Evolutionary conservation across 2,113 vertebrate species (phyloP).

Genomic region (Macaca mulatta): DNA sequence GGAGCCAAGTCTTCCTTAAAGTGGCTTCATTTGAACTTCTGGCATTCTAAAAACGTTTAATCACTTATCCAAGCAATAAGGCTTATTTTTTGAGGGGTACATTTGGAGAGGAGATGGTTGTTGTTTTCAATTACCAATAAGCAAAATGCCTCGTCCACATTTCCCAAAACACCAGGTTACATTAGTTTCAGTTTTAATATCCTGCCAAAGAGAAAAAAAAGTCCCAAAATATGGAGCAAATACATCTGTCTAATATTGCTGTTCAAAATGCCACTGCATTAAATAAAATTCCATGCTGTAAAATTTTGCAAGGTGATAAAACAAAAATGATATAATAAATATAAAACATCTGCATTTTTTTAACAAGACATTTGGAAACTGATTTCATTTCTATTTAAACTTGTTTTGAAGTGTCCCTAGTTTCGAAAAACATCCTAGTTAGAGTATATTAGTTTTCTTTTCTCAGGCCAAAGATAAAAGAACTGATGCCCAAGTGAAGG

Average conservation of each 20-base stretch:
- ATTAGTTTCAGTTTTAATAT: slow-evolving; percentile 86
- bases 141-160: slow-evolving; percentile 79
- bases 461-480: slow-evolving; percentile 81
- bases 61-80: slow-evolving; percentile 75
- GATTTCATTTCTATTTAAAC: slow-evolving; percentile 86
- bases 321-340: slow-evolving; percentile 87
- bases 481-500: slow-evolving; percentile 72
- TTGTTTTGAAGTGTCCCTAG: slow-evolving; percentile 84
- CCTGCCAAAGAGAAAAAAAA: slow-evolving; percentile 78
- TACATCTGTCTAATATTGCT: slow-evolving; percentile 86
- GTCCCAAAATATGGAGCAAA: slow-evolving; percentile 79
- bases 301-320: slow-evolving; percentile 88
- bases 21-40: slow-evolving; percentile 65
- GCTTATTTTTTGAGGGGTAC: neutral
- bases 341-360: slow-evolving; percentile 87
- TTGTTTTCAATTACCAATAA: slow-evolving; percentile 76
- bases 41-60: slow-evolving; percentile 69
- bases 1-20: slow-evolving; percentile 49
- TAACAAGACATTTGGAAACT: slow-evolving; percentile 84
- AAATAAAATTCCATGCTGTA: slow-evolving; percentile 86
- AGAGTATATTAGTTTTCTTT: slow-evolving; percentile 77
- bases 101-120: slow-evolving; percentile 56
- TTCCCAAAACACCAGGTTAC: slow-evolving; percentile 82
- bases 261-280: slow-evolving; percentile 83
- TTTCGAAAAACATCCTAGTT: slow-evolving; percentile 82